Evolutionary conservation across 2,797 vertebrate genomes (phyloP).

Genomic region (Natrix natrix): DNA sequence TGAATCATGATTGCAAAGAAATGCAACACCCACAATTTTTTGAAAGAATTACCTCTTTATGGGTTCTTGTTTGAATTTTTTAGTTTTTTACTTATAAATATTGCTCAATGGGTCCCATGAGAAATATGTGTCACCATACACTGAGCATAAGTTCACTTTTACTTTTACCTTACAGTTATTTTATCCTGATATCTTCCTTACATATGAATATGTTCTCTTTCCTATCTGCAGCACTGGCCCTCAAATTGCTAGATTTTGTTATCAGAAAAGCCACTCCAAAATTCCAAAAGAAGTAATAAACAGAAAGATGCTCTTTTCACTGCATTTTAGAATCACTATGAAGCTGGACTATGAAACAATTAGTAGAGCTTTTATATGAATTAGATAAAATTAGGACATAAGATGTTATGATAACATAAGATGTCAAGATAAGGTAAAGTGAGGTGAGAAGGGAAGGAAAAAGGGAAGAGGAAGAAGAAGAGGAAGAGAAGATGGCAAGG

Average conservation of each 20-base stretch:
- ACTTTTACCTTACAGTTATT: background rate
- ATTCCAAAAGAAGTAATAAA: background rate
- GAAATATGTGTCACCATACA: conserved; percentile 6
- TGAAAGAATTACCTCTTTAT: background rate
- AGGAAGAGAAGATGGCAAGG: too few relatives aligned
- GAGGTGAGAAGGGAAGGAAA: too few relatives aligned
- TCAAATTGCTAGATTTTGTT: background rate
- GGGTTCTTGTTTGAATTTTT: background rate
- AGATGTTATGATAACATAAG: too few relatives aligned
- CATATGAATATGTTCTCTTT: background rate
- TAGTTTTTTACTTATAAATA: conserved; percentile 6
- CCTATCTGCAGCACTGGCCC: background rate
- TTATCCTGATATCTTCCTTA: background rate
- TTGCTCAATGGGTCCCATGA: background rate
- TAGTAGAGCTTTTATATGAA: background rate
- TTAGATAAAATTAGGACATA: too few relatives aligned
- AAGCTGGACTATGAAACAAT: background rate
- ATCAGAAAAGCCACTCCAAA: background rate
- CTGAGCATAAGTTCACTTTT: background rate
- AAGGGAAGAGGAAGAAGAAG: too few relatives aligned
- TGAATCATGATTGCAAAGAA: background rate
- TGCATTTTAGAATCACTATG: background rate
- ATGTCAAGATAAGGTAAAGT: too few relatives aligned
- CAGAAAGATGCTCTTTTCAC: background rate
- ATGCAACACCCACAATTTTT: background rate